Evolutionary conservation across 2,888 invertebrate species (phyloP).

Genomic region (Drosophila siamana): DNA sequence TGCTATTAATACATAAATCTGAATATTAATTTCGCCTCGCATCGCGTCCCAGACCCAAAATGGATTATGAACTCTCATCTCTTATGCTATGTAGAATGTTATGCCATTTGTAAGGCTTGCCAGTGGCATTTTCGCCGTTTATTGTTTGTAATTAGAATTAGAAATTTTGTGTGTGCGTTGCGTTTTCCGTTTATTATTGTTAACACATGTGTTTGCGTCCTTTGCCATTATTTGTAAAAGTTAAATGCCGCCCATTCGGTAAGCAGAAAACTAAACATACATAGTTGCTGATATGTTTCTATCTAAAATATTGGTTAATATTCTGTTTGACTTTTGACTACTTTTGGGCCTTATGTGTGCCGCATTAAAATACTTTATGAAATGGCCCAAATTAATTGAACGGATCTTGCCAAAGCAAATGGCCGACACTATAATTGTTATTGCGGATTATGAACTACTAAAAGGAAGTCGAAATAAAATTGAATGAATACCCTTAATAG

Average conservation of each 20-base stretch:
- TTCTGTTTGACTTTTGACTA: conserved; percentile 47
- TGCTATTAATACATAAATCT: conserved; percentile 81
- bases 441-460: neutral
- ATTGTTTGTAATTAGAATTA: conserved; percentile 78
- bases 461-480: neutral
- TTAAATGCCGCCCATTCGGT: conserved; percentile 46
- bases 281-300: conserved; percentile 41
- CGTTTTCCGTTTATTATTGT: conserved; percentile 48
- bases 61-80: conserved; percentile 76
- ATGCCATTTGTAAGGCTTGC: conserved; percentile 61
- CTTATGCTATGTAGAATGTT: conserved; percentile 23
- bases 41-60: conserved; percentile 30
- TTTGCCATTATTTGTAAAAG: conserved; percentile 49
- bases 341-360: conserved; percentile 63
- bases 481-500: neutral
- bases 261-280: conserved; percentile 75
- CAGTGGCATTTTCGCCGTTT: conserved; percentile 55
- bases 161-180: conserved; percentile 74
- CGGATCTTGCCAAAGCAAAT: neutral
- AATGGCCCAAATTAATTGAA: conserved; percentile 35
- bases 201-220: conserved; percentile 54
- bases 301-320: conserved; percentile 54
- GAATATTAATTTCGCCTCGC: conserved; percentile 72
- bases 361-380: conserved; percentile 61
- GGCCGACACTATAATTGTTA: neutral